Evolutionary conservation across 1,140 invertebrate genomes (phyloP), one percentile per base, ranked within the genome.

Genomic region (Macrocentrus cingulum): DNA sequence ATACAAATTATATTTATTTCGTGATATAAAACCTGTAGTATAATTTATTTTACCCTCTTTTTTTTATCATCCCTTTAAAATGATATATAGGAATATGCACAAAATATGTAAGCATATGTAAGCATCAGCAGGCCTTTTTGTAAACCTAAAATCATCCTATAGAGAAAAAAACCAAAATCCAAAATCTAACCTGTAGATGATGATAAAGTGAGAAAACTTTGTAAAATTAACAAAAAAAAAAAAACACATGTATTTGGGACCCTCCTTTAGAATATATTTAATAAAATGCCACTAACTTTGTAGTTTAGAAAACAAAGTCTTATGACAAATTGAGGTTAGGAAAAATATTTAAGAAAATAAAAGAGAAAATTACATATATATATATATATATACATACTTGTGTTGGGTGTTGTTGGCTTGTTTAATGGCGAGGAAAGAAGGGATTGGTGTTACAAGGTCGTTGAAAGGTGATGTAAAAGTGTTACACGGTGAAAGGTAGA

Each of bases 231-330:
- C 20, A 25, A 41, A 50, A 13, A 22, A 48, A 48, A 42, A 36
- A 23, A 37, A n/a, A 39, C 52, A 55, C 42, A 45, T 34, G 46
- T 50, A 56, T 60, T 56, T 56, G 59, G 59, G 59, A 60, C 59
- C 59, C 41, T 60, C 36, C 41, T 45, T 60, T 55, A 46, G 44
- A 39, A 51, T 42, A 41, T 20, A 41, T n/a, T n/a, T n/a, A n/a
- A n/a, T n/a, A n/a, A n/a, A n/a, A n/a, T n/a, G n/a, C n/a, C n/a
- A n/a, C n/a, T n/a, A n/a, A n/a, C n/a, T n/a, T n/a, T n/a, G n/a
- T n/a, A n/a, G n/a, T n/a, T n/a, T n/a, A n/a, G n/a, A n/a, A n/a
- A n/a, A n/a, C n/a, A n/a, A n/a, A n/a, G n/a, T n/a, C n/a, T n/a
- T n/a, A n/a, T n/a, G n/a, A n/a, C n/a, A n/a, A n/a, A n/a, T n/a